A percentile compares a stretch with the other conserved stretches of the same genome.
Conservation (phyloP, 2,113 vertebrate species). For the Pseudorasbora parva region DNA sequence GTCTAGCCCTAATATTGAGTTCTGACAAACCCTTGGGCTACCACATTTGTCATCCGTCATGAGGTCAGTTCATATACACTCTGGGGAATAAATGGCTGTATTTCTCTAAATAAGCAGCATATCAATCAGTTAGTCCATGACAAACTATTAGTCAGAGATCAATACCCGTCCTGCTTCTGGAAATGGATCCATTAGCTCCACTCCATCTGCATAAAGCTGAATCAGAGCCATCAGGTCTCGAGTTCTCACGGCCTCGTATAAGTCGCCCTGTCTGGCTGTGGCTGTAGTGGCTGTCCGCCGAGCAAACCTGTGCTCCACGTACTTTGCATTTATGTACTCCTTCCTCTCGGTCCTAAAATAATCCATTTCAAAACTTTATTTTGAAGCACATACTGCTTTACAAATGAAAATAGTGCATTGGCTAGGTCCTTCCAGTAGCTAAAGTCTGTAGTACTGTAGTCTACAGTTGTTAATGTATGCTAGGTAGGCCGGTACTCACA, state of each 20-base stretch:
- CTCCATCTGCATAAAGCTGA: constrained; percentile 89
- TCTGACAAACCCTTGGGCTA: background rate
- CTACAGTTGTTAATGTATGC: constrained; percentile 8
- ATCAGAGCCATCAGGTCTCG: constrained; percentile 88
- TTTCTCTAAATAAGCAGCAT: background rate
- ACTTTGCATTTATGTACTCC: constrained; percentile 90
- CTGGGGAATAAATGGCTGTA: background rate
- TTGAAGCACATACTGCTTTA: background rate
- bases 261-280: constrained; percentile 81
- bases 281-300: constrained; percentile 81
- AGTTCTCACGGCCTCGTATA: constrained; percentile 86
- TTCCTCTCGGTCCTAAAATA: constrained; percentile 83
- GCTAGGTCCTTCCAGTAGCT: background rate
- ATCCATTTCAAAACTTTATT: background rate
- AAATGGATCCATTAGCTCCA: constrained; percentile 87
- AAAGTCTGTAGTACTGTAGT: background rate
- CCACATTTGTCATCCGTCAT: background rate
- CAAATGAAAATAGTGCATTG: background rate
- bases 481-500: constrained; percentile 78
- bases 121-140: constrained; percentile 12
- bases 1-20: background rate
- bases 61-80: background rate
- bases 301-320: constrained; percentile 86
- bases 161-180: constrained; percentile 84
- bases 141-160: background rate